A percentile compares a stretch with the other conserved stretches of the same genome.
Conservation (phyloP, 2,113 vertebrate genomes). For the Agelaius tricolor region DNA sequence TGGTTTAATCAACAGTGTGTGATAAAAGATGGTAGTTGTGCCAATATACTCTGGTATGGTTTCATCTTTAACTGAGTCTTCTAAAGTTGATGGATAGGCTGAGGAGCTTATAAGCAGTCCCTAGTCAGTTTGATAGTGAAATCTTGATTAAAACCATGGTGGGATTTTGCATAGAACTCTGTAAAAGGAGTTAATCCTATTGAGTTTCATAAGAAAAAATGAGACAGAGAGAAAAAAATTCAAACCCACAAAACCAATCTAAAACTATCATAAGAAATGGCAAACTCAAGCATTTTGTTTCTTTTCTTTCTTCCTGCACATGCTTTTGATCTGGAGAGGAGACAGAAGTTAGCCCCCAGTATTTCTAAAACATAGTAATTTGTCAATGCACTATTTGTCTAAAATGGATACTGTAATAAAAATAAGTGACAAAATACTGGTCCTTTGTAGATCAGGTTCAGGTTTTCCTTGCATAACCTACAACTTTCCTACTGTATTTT, state of each 20-base stretch:
- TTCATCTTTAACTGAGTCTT: background rate
- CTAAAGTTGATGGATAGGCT: background rate
- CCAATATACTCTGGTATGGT: background rate
- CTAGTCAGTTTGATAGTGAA: background rate
- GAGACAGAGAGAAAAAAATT: too few species aligned
- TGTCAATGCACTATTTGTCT: constrained; percentile 3
- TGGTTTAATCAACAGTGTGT: background rate
- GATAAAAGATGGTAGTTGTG: background rate
- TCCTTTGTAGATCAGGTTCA: background rate
- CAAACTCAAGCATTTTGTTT: background rate
- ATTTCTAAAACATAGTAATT: constrained; percentile 20
- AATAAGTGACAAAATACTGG: constrained; percentile 4
- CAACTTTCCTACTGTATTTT: constrained; percentile 14
- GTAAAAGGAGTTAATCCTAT: background rate
- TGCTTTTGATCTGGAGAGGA: constrained; percentile 15
- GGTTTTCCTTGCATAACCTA: background rate
- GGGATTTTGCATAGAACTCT: background rate
- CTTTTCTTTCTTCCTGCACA: background rate
- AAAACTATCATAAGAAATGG: background rate
- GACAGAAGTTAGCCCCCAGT: background rate
- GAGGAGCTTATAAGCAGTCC: background rate
- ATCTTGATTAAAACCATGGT: background rate
- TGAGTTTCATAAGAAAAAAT: background rate
- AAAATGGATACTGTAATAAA: constrained; percentile 12
- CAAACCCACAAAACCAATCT: background rate